Evolutionary conservation across 2,888 invertebrate genomes (phyloP), one percentile per base, ranked within the genome.

Genomic region (Psylliodes chrysocephalus): DNA sequence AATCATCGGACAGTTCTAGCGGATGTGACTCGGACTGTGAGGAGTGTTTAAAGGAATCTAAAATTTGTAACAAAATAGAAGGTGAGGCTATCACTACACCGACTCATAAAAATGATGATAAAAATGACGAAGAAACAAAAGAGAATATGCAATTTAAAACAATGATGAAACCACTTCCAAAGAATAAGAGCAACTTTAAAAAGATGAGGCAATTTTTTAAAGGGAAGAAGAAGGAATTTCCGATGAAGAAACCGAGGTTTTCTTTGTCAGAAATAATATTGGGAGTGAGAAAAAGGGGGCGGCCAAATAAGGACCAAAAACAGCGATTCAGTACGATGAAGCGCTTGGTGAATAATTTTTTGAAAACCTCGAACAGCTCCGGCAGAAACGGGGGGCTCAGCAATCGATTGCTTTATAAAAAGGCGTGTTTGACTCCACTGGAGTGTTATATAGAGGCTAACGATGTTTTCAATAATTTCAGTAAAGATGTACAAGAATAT

Each of bases 381-480:
- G 5, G n/a, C n/a, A 33, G 35, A 7, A 46, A 61, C 19, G 38
- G 46, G 1, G 57, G 42, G 6, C 49, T 62, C 6, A 68, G 65
- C 52, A 62, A 62, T 40, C 57, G 63, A 15, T 46, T 66, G 42
- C 15, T 38, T 2, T 60, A 62, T 25, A 67, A 67, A 49, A 67
- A 68, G 25, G 65, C 63, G 2, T 61, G 51, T 46, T 61, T 75
- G 51, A 76, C 76, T 4, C 78, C 78, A 14, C 56, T 67, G 10
- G 68, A 71, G 18, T 69, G 75, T 15, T 63, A 64, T 15, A 73
- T 79, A 3, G 70, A 74, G 25, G 40, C 75, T 18, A 67, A 68
- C 7, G 71, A 78, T 63, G 74, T 79, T n/a, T 66, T 79, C 22
- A 53, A 71, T 15, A 60, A 68, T 18, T 74, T 77, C 65, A 69